Evolutionary conservation across 2,888 invertebrate species (phyloP), one percentile per base, ranked within the genome.

Genomic region (Pegoplata infirma): DNA sequence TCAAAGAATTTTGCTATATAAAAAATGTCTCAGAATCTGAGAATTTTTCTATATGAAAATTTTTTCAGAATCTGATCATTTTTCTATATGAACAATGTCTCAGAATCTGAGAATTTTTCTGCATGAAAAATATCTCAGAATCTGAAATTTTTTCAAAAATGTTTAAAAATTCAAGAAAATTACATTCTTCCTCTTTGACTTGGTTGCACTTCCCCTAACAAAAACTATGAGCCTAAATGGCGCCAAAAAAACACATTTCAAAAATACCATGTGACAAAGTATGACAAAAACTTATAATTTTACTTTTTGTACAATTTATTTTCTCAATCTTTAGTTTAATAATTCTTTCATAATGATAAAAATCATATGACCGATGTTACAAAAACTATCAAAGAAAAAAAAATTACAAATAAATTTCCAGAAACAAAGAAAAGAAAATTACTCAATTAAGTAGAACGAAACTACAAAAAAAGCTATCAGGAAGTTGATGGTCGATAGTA

Each of bases 401-500:
- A 64, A 14, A 4, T 5, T 28, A 21, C 56, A 25, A 3, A 53
- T 23, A 21, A 51, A 21, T 40, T 21, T 1, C 3, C 6, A 28
- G 3, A 32, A 8, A 6, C 36, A 58, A 58, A 36, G 25, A 23
- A 32, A 21, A 47, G 28, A 32, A 40, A 66, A n/a, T n/a, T 55
- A 73, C 51, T 51, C 32, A 74, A 74, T 74, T 53, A 59, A 51
- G 46, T 32, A 0, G n/a, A 46, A 59, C 55, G 51, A 21, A 51
- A 51, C 4, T 12, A 47, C n/a, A n/a, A n/a, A 40, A 10, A 51
- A 44, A 68, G 58, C 19, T 59, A 77, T 19, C 40, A 51, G 68
- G 73, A 77, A 77, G 56, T 73, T 73, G 63, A 46, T 77, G 68
- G 58, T 53, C 36, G 67, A 77, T 68, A 44, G 12, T 55, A 63